Percentiles rank a stretch among this genome's conserved stretches.
Evolutionary conservation across 2,797 vertebrate genomes (phyloP).

Genomic region (Neopelma chrysocephalum): DNA sequence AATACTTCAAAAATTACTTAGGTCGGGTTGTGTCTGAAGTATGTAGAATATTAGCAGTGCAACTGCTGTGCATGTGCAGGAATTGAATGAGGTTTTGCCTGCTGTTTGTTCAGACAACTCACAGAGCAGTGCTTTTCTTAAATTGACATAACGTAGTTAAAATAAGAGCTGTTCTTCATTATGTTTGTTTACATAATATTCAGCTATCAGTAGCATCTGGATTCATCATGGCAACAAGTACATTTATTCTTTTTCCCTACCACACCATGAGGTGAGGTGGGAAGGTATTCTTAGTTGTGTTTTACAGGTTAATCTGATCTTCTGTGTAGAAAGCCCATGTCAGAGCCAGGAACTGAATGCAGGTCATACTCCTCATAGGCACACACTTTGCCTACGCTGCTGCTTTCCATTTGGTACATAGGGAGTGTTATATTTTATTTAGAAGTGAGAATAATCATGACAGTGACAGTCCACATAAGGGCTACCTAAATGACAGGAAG

Average conservation of each 20-base stretch:
- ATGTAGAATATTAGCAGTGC: neutral
- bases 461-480: neutral
- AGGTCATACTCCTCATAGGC: neutral
- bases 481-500: neutral
- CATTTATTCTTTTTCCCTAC: neutral
- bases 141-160: neutral
- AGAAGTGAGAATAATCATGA: neutral
- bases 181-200: neutral
- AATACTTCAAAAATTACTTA: neutral
- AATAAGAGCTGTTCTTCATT: neutral
- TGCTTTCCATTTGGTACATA: neutral
- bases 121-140: neutral
- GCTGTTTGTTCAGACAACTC: neutral
- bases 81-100: neutral
- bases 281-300: neutral
- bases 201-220: neutral
- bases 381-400: neutral
- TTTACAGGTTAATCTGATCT: neutral
- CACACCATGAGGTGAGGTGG: neutral
- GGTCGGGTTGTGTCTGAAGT: neutral
- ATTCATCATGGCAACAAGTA: neutral
- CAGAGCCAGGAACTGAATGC: neutral
- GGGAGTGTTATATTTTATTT: neutral
- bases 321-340: neutral
- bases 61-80: neutral